Evolutionary conservation across 1,140 invertebrate genomes (phyloP).

Genomic region (Pseudachorutes palmiensis): DNA sequence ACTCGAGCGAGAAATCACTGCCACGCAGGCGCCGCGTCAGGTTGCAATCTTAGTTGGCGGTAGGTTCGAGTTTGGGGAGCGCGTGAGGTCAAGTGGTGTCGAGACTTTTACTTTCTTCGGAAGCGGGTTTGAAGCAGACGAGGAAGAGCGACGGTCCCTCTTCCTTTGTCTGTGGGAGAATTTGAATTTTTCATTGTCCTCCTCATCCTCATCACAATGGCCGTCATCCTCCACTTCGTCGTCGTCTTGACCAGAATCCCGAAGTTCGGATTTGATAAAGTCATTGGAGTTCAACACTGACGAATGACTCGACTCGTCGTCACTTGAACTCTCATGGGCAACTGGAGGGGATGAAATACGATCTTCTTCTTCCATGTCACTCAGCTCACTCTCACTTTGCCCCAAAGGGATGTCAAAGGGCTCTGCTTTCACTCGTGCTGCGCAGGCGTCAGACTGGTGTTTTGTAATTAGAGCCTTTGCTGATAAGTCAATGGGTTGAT

Average conservation of each 20-base stretch:
- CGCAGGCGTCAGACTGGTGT: background rate
- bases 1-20: background rate
- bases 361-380: constrained; percentile 17
- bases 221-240: too few relatives aligned
- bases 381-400: constrained; percentile 19
- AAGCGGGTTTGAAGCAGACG: constrained; percentile 20
- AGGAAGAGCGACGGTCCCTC: constrained; percentile 18
- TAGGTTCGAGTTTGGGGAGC: constrained; percentile 23
- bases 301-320: background rate
- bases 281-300: background rate
- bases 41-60: constrained; percentile 31
- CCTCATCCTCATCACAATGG: constrained; percentile 33
- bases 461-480: constrained; percentile 20
- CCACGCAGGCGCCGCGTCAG: background rate
- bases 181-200: constrained; percentile 18
- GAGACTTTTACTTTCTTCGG: constrained; percentile 31
- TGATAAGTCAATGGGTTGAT: constrained; percentile 37
- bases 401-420: constrained; percentile 12
- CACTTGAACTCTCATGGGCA: background rate
- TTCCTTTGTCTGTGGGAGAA: constrained; percentile 4
- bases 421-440: constrained; percentile 16
- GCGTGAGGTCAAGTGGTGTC: constrained; percentile 35
- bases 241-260: constrained; percentile 20
- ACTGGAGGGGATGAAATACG: too few relatives aligned
- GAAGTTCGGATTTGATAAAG: background rate